Conservation (phyloP, 2,113 vertebrate genomes). For the Cynopterus brachyotis region DNA sequence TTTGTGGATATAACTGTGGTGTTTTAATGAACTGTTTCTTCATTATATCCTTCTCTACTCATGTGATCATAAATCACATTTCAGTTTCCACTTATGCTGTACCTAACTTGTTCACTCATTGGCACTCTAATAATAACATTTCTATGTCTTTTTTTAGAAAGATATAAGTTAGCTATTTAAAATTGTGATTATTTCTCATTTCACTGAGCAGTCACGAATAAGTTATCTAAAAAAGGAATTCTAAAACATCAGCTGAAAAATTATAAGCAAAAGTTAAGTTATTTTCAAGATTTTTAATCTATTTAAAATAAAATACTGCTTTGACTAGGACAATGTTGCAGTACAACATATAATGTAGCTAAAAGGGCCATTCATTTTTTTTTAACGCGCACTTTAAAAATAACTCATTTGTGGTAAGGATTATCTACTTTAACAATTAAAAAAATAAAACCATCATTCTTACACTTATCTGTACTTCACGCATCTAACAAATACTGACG, state of each 20-base stretch:
- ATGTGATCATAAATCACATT: neutral
- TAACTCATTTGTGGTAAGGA: neutral
- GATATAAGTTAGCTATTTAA: neutral
- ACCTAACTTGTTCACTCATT: neutral
- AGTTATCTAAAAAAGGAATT: slow-evolving; percentile 27
- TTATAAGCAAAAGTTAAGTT: neutral
- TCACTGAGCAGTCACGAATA: slow-evolving; percentile 23
- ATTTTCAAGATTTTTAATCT: neutral
- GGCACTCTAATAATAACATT: neutral
- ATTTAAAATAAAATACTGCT: slow-evolving; percentile 46
- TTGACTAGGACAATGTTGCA: neutral
- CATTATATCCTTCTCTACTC: neutral
- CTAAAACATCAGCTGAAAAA: slow-evolving; percentile 15
- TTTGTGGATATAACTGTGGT: neutral
- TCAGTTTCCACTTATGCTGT: neutral
- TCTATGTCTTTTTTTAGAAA: slow-evolving; percentile 31
- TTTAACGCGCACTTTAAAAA: neutral
- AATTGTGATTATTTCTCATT: slow-evolving; percentile 49
- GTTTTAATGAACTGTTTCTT: slow-evolving; percentile 38
- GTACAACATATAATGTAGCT: neutral
- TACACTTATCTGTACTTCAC: slow-evolving; percentile 12
- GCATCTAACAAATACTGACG: slow-evolving; percentile 25
- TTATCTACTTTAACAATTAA: neutral
- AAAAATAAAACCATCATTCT: slow-evolving; percentile 41
- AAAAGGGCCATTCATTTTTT: neutral